Evolutionary conservation across 2,797 vertebrate genomes (phyloP), one percentile per base, ranked within the genome.

Genomic region (Poeciliopsis gracilis): DNA sequence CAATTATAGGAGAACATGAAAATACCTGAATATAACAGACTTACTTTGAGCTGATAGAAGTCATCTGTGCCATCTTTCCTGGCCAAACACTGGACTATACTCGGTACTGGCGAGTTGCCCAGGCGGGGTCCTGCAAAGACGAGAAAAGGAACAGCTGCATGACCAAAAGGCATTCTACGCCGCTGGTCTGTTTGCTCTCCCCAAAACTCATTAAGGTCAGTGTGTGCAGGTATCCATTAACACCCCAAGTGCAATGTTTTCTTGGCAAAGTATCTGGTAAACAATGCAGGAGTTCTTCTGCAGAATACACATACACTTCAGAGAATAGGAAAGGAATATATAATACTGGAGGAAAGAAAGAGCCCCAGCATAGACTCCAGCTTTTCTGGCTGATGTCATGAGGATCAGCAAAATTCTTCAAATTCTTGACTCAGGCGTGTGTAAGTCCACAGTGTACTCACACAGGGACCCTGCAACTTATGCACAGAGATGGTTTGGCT

Each of bases 31-130:
- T 28, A 11, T 0, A 5, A 57, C 46, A 72, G 12, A 91, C 97
- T 97, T 92, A 99, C 98, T 97, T 99, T 99, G 73, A 99, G 96
- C 92, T 99, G 98, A 92, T 99, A 99, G 85, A 99, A 99, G 93
- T 99, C 98, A 88, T 99, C 98, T 0, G 98, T 99, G 91, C 98
- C 98, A n/a, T 99, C 98, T 92, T 97, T 99, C 90, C 98, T 97
- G 77, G 98, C 98, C 95, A 99, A 95, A 96, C 98, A 99, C 92
- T 99, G 98, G 87, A 98, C 98, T 92, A 99, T 99, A 94, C 98
- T 99, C 69, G 97, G 98, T 90, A 99, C 98, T 1, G 98, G 98
- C 85, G 98, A 99, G 95, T 98, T 99, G 90, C 98, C 98, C 93
- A 99, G 94, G 79, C 98, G 97, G 87, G 98, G 98, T 89, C 98